Conservation (phyloP, 1,140 invertebrate genomes). For the Microplitis mediator region DNA sequence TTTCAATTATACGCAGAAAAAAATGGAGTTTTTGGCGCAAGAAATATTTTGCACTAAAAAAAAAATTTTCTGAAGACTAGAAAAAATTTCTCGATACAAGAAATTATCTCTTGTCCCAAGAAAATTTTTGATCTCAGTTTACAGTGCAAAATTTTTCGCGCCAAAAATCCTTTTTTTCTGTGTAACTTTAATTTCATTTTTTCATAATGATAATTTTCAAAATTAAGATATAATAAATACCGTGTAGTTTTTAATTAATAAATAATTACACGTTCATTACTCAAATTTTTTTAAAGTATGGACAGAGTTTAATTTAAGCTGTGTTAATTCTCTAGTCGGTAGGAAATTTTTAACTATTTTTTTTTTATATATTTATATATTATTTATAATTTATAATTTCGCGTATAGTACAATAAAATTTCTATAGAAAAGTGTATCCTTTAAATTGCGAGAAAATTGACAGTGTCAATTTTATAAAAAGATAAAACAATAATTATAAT, state of each 20-base stretch:
- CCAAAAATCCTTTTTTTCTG: neutral
- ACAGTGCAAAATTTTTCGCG: no score
- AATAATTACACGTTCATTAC: no score
- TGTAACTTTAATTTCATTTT: neutral
- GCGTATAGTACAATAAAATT: neutral
- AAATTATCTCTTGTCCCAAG: no score
- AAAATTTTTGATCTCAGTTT: no score
- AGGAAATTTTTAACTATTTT: neutral
- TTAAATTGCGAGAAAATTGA: no score
- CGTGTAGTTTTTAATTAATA: no score
- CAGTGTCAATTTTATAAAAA: no score
- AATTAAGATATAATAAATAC: no score
- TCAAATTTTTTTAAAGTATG: neutral
- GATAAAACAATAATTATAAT: no score
- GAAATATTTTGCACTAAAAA: neutral
- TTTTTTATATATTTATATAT: neutral
- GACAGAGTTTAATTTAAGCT: slow-evolving; percentile 6
- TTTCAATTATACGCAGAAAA: neutral
- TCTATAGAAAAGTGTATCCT: neutral
- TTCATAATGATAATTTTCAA: neutral
- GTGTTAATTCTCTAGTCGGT: neutral
- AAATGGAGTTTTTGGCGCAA: no score
- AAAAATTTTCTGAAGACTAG: no score
- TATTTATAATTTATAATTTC: neutral
- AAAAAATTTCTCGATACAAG: neutral